Evolutionary conservation across 2,888 invertebrate species (phyloP).

Genomic region (Drosophila quinaria): DNA sequence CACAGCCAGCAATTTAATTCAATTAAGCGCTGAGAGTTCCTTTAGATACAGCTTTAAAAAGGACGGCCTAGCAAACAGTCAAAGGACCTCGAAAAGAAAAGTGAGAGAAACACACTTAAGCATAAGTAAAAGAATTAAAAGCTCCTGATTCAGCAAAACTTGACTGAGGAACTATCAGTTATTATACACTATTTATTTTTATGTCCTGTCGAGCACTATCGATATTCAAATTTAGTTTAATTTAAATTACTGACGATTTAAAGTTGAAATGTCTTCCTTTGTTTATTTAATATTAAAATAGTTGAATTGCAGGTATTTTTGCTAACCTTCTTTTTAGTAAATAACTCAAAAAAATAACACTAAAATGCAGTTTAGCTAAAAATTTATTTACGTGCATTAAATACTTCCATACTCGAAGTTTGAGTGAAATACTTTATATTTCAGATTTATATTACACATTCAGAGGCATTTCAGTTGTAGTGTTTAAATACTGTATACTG

Average conservation of each 20-base stretch:
- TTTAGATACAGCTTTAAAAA: slow-evolving; percentile 44
- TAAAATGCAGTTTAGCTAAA: too few species aligned
- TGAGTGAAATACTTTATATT: not conserved
- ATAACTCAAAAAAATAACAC: too few species aligned
- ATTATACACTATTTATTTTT: not conserved
- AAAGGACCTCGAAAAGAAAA: slow-evolving; percentile 17
- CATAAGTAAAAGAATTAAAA: slow-evolving; percentile 20
- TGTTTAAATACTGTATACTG: not conserved
- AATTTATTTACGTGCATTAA: too few species aligned
- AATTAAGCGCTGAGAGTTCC: slow-evolving; percentile 80
- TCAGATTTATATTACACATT: too few species aligned
- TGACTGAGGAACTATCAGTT: not conserved
- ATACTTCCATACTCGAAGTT: too few species aligned
- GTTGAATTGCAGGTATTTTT: too few species aligned
- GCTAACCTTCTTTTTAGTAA: too few species aligned
- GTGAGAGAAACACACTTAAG: slow-evolving; percentile 25
- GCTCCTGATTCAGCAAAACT: not conserved
- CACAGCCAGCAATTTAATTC: slow-evolving; percentile 84
- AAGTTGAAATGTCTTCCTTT: too few species aligned
- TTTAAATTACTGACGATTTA: not conserved
- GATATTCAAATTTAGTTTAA: not conserved
- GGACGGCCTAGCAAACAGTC: slow-evolving; percentile 52
- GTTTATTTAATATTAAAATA: too few species aligned
- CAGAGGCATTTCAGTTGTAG: not conserved
- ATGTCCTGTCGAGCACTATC: not conserved